These are phyloP conservation scores for Corythornis leucogaster DNA, from an alignment of 2,797 vertebrate genomes.

Conservation along the genomic window DNA sequence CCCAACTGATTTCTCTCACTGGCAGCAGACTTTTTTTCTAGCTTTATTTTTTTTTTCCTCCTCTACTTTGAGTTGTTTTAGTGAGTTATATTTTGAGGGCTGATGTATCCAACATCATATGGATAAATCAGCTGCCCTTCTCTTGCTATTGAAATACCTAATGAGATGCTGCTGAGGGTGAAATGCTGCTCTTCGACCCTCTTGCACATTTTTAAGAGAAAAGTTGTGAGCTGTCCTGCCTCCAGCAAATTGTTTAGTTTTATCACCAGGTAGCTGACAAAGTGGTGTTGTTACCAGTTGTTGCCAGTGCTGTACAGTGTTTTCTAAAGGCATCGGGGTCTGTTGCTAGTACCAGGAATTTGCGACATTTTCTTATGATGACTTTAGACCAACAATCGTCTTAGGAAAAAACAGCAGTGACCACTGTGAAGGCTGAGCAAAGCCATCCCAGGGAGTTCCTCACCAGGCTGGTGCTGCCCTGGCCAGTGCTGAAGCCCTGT, in stretches of 20 bases:
- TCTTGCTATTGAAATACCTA: not conserved
- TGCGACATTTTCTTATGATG: not conserved
- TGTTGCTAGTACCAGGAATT: not conserved
- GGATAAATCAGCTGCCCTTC: not conserved
- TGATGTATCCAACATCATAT: accelerated
- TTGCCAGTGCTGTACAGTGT: not conserved
- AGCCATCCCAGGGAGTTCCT: not conserved
- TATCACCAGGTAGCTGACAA: not conserved
- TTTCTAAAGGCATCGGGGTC: not conserved
- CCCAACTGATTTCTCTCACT: accelerated
- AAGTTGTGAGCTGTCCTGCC: not conserved
- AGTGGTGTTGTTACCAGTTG: not conserved
- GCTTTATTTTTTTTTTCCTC: too few relatives aligned
- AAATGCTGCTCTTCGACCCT: not conserved
- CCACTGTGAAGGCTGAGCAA: not conserved
- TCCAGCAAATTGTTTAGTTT: not conserved
- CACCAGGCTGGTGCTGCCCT: not conserved
- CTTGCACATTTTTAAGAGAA: not conserved
- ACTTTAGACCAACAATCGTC: not conserved
- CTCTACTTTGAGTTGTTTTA: not conserved
- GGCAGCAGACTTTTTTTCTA: not conserved
- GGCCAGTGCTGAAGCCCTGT: accelerated
- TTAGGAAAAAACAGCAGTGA: not conserved
- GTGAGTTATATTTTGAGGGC: not conserved
- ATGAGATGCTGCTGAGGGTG: not conserved